Conservation (phyloP, 2,888 invertebrate species). For the Scelioninae gen. 2 region DNA sequence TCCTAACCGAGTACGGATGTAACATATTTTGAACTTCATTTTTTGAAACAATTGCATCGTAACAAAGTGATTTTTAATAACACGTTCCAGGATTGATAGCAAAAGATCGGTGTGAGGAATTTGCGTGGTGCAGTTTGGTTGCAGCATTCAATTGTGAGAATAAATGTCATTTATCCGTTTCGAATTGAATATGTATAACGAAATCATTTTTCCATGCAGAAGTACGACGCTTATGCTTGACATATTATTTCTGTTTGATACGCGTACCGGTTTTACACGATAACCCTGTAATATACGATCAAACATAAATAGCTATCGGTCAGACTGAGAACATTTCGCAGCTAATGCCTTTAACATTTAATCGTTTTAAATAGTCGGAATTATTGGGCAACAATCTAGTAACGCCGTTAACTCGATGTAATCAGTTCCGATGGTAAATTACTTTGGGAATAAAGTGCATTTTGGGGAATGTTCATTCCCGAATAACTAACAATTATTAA, state of each 20-base stretch:
- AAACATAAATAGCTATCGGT: slow-evolving; percentile 18
- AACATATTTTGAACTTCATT: too few species aligned
- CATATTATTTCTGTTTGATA: slow-evolving; percentile 1
- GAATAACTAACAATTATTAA: slow-evolving; percentile 30
- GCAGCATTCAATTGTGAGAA: too few species aligned
- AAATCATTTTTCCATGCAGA: too few species aligned
- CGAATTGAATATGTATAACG: too few species aligned
- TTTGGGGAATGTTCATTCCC: slow-evolving; percentile 28
- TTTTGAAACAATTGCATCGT: too few species aligned
- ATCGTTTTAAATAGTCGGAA: slow-evolving; percentile 21
- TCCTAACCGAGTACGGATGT: too few species aligned
- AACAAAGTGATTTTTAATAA: too few species aligned
- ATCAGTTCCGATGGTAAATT: slow-evolving; percentile 10
- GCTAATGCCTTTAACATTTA: slow-evolving; percentile 21
- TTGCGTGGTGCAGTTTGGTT: too few species aligned
- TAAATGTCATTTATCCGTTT: too few species aligned
- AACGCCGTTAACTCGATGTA: slow-evolving; percentile 8
- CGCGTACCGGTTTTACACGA: slow-evolving; percentile 14
- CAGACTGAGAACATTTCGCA: slow-evolving; percentile 19
- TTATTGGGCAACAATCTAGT: slow-evolving; percentile 31
- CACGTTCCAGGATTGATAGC: too few species aligned
- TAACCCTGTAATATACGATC: slow-evolving; percentile 16
- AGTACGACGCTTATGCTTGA: too few species aligned
- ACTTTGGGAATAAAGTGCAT: slow-evolving; percentile 22
- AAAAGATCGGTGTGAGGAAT: too few species aligned